A percentile compares a stretch with the other conserved stretches of the same genome.
These are phyloP conservation scores for Drosophila ogumai DNA, from an alignment of 1,140 invertebrate species.

Conservation along the genomic window DNA sequence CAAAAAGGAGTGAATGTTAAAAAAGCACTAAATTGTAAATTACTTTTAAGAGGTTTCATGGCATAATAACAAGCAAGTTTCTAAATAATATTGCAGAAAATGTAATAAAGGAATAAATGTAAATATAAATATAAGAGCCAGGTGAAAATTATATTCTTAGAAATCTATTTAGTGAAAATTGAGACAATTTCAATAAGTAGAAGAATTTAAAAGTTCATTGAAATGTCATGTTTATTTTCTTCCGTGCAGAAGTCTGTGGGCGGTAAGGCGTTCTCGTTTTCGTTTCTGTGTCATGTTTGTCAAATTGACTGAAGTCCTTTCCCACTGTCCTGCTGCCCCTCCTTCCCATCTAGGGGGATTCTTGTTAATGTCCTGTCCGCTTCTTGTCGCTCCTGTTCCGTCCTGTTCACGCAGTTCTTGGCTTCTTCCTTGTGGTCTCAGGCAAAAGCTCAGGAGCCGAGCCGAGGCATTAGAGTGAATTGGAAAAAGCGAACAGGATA, in stretches of 20 bases:
- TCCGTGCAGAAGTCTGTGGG: conserved; percentile 21
- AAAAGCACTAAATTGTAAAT: too few relatives aligned
- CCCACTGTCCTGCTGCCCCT: conserved; percentile 26
- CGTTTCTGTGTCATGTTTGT: conserved; percentile 78
- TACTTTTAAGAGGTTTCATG: too few relatives aligned
- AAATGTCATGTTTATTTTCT: neutral
- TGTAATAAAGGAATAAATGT: neutral
- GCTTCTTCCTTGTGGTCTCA: conserved; percentile 27
- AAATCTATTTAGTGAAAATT: neutral
- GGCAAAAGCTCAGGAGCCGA: conserved; percentile 12
- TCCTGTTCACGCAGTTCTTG: conserved; percentile 51
- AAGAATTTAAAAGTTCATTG: neutral
- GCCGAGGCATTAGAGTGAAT: neutral
- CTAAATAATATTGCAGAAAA: too few relatives aligned
- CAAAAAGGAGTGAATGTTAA: too few relatives aligned
- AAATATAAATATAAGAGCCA: neutral
- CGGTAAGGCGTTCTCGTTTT: conserved; percentile 42
- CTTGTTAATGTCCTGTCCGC: conserved; percentile 54
- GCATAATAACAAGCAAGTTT: too few relatives aligned
- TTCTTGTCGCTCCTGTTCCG: conserved; percentile 34
- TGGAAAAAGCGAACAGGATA: neutral
- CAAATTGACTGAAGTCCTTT: conserved; percentile 70
- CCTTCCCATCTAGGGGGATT: neutral
- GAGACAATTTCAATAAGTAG: neutral
- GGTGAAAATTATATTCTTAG: neutral